phyloP scores from a whole-genome alignment of 2,113 vertebrate species.

The Myrmecophaga tridactyla region DNA sequence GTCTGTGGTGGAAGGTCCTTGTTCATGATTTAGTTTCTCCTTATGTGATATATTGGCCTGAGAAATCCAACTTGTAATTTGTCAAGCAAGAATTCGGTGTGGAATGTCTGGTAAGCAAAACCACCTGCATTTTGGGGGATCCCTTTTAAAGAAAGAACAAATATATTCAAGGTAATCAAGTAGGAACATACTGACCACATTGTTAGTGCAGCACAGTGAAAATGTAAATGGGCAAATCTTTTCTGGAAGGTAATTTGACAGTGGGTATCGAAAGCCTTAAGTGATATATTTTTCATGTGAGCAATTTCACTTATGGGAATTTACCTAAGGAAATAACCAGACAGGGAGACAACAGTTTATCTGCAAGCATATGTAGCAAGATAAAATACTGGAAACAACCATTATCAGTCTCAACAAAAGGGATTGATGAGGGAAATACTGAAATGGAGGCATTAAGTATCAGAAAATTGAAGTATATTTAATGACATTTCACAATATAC shows the following conservation, averaged over 20 bases:
- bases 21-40: background rate
- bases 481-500: background rate
- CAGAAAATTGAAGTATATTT: background rate
- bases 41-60: background rate
- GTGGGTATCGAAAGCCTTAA: background rate
- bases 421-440: background rate
- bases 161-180: background rate
- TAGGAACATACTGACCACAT: background rate
- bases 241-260: background rate
- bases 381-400: background rate
- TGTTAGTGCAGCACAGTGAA: background rate
- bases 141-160: background rate
- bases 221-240: background rate
- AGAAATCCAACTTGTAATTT: background rate
- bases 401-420: background rate
- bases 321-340: background rate
- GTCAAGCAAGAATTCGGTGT: background rate
- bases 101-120: background rate
- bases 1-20: background rate
- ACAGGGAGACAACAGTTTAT: background rate
- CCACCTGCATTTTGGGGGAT: background rate
- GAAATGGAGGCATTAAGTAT: background rate
- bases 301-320: background rate
- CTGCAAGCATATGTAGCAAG: background rate
- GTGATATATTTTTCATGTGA: background rate